Evolutionary conservation across 2,113 vertebrate genomes (phyloP), one percentile per base, ranked within the genome.

Genomic region (Aspidoscelis tigris): DNA sequence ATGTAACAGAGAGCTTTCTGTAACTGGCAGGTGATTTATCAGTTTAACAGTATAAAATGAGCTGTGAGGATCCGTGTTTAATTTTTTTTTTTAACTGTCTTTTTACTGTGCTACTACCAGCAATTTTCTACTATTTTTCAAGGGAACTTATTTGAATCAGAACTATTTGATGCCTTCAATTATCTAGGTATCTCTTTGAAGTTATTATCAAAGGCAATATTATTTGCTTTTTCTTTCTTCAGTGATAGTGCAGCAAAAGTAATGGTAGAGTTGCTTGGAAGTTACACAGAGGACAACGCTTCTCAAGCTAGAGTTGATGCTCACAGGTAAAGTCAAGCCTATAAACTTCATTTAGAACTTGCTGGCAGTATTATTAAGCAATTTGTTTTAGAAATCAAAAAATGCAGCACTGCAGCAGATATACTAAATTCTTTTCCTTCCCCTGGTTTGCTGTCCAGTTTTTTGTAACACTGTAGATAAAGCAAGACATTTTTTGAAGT

Each of bases 271-370:
- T 95, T 99, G 7, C 90, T 99, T 87, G 99, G 99, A 86, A 99
- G 98, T 96, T 99, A 99, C 94, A 99, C 98, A 79, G 99, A 99
- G 92, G 98, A 99, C 92, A 99, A 99, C 53, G 98, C 98, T 84
- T 99, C 98, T 84, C 99, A 99, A 95, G 99, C 98, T 47, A 96
- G 98, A 65, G 97, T 98, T 41, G 98, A 99, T 94, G 98, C 98
- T 81, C 99, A 99, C 96, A 99, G 97, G 98, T 98, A 96, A 91
- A 12, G 1, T 10, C 61, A 80, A 79, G 10, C n/a, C 79, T 16
- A 65, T 2, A 0, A 0, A 22, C 47, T 83, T 44, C 14, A 75
- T 84, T 76, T n/a, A 20, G 80, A 79, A 78, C 9, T 41, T 26
- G 11, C 72, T 86, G 89, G 65, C 50, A 55, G 58, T 16, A 8